Evolutionary conservation across 2,888 invertebrate species (phyloP).

Genomic region (Pycnomerus fuliginosus): DNA sequence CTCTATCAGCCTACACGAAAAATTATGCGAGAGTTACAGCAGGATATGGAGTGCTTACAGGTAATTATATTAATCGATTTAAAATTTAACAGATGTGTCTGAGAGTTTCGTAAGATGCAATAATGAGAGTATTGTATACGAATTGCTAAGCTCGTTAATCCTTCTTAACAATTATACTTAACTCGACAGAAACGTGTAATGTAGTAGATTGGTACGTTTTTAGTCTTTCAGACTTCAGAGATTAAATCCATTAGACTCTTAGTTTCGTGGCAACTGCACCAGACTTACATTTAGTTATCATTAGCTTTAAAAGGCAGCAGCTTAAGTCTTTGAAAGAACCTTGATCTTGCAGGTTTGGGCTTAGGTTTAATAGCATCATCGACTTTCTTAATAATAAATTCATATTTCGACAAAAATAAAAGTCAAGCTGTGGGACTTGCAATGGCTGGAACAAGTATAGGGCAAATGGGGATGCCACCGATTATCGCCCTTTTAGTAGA

Average conservation of each 20-base stretch:
- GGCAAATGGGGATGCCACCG: slow-evolving; percentile 74
- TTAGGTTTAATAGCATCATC: slow-evolving; percentile 71
- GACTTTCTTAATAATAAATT: slow-evolving; percentile 70
- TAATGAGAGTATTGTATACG: slow-evolving; percentile 26
- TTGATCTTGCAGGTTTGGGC: slow-evolving; percentile 59
- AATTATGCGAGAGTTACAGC: slow-evolving; percentile 57
- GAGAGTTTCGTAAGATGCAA: slow-evolving; percentile 25
- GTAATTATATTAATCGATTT: slow-evolving; percentile 40
- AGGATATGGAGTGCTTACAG: slow-evolving; percentile 59
- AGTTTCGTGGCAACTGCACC: too few relatives aligned
- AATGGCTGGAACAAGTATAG: slow-evolving; percentile 73
- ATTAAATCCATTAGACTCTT: too few relatives aligned
- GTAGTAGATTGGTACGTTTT: slow-evolving; percentile 19
- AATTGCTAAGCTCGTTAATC: slow-evolving; percentile 27
- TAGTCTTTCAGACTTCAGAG: slow-evolving; percentile 19
- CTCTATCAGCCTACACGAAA: slow-evolving; percentile 57
- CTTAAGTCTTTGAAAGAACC: neutral
- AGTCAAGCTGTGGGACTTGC: slow-evolving; percentile 74
- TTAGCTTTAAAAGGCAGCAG: neutral
- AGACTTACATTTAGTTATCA: neutral
- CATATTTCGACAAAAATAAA: slow-evolving; percentile 67
- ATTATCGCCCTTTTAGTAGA: slow-evolving; percentile 65
- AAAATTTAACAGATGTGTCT: slow-evolving; percentile 18
- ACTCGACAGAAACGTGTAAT: slow-evolving; percentile 16
- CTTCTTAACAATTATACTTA: slow-evolving; percentile 24